Percentiles rank a stretch among this genome's conserved stretches.
Evolutionary conservation across 2,797 vertebrate species (phyloP).

Genomic region (Spinus pinus): DNA sequence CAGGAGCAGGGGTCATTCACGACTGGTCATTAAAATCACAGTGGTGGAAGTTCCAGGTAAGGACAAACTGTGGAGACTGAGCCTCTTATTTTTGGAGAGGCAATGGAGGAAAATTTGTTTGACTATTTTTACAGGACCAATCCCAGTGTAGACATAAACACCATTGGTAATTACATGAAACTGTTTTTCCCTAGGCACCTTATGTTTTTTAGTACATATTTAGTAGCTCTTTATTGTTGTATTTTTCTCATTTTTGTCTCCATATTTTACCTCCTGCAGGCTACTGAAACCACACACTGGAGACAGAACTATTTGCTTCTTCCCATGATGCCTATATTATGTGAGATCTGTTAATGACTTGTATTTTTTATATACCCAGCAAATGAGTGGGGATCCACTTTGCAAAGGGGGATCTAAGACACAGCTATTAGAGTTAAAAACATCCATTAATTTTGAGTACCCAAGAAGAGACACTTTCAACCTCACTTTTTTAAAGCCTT

Average conservation of each 20-base stretch:
- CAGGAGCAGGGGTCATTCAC: background rate
- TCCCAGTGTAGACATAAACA: background rate
- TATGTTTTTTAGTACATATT: background rate
- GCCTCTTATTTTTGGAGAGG: background rate
- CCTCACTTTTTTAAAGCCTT: background rate
- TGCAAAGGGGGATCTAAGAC: background rate
- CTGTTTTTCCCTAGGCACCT: background rate
- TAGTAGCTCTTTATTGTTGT: background rate
- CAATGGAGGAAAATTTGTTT: background rate
- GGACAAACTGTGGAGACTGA: background rate
- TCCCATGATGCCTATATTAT: background rate
- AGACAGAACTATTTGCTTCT: background rate
- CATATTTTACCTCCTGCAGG: background rate
- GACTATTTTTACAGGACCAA: background rate
- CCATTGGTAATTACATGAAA: background rate
- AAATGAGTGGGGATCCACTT: background rate
- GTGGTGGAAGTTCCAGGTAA: background rate
- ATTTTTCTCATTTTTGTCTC: background rate
- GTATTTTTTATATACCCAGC: background rate
- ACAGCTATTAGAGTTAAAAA: background rate
- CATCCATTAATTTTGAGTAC: background rate
- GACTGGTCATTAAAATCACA: background rate
- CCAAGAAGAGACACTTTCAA: background rate
- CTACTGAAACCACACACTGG: background rate
- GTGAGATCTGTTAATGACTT: background rate